A percentile compares a stretch with the other conserved stretches of the same genome.
Evolutionary conservation across 2,113 vertebrate species (phyloP).

Genomic region (Hyperoodon ampullatus): DNA sequence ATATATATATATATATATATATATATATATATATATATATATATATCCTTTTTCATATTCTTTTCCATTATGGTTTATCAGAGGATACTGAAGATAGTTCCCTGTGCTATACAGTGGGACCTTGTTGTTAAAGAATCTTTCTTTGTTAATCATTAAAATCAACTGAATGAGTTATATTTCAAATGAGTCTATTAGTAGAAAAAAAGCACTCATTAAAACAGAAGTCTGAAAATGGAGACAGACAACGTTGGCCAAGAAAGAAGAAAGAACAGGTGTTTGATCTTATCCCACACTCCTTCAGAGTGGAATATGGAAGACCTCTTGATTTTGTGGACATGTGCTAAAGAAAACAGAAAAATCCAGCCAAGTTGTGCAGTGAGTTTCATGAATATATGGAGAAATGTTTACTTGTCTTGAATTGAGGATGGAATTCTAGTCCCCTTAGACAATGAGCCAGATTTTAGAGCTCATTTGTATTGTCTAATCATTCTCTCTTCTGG

Average conservation of each 20-base stretch:
- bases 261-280: conserved; percentile 52
- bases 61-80: neutral
- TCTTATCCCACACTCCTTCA: neutral
- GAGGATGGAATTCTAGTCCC: conserved; percentile 49
- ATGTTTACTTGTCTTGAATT: conserved; percentile 42
- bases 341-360: neutral
- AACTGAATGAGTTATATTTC: neutral
- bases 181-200: neutral
- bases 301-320: neutral
- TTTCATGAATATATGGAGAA: conserved; percentile 52
- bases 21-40: neutral
- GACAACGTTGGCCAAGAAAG: neutral
- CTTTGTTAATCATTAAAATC: neutral
- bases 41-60: neutral
- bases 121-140: neutral
- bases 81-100: neutral
- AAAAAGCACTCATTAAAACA: neutral
- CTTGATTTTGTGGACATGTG: neutral
- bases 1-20: neutral
- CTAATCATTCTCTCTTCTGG: conserved; percentile 64
- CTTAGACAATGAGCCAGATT: conserved; percentile 57
- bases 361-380: conserved; percentile 2
- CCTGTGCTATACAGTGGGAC: neutral
- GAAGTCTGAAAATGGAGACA: neutral
- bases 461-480: conserved; percentile 13